phyloP scores from a whole-genome alignment of 2,888 invertebrate genomes.

The Phanerotoma sp. region DNA sequence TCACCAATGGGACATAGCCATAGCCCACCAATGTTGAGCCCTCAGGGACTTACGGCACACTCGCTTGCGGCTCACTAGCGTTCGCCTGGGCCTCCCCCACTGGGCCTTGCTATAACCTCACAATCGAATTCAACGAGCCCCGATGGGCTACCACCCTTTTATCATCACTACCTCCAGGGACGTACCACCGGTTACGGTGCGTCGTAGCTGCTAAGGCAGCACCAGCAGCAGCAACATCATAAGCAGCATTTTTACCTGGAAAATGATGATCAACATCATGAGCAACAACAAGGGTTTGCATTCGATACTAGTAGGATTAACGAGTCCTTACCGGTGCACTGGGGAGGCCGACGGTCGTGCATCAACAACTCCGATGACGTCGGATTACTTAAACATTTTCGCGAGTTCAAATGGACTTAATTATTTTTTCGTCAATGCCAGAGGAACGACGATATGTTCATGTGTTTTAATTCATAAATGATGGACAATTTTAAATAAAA shows the following conservation, averaged over 20 bases:
- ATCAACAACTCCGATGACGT: conserved; percentile 30
- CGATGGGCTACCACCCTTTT: conserved; percentile 51
- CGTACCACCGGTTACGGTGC: conserved; percentile 50
- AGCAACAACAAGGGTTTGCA: conserved; percentile 23
- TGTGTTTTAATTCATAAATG: neutral
- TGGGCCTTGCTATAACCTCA: conserved; percentile 54
- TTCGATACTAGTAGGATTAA: conserved; percentile 36
- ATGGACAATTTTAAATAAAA: conserved; percentile 9
- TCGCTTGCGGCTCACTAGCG: conserved; percentile 81
- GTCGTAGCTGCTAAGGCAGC: conserved; percentile 48
- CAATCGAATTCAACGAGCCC: conserved; percentile 45
- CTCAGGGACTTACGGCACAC: conserved; percentile 74
- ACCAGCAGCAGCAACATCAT: conserved; percentile 25
- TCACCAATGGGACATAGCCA: conserved; percentile 79
- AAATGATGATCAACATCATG: conserved; percentile 27
- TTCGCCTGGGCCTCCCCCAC: conserved; percentile 60
- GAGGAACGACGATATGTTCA: conserved; percentile 8
- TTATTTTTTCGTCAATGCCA: neutral
- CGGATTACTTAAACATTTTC: conserved; percentile 31
- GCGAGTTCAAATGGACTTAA: conserved; percentile 3
- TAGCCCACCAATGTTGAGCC: conserved; percentile 80
- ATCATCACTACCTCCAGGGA: conserved; percentile 56
- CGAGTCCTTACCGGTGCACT: conserved; percentile 44
- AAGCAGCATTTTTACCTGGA: conserved; percentile 28
- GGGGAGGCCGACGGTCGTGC: conserved; percentile 46